Evolutionary conservation across 2,113 vertebrate genomes (phyloP).

Genomic region (Rhinogobius similis): DNA sequence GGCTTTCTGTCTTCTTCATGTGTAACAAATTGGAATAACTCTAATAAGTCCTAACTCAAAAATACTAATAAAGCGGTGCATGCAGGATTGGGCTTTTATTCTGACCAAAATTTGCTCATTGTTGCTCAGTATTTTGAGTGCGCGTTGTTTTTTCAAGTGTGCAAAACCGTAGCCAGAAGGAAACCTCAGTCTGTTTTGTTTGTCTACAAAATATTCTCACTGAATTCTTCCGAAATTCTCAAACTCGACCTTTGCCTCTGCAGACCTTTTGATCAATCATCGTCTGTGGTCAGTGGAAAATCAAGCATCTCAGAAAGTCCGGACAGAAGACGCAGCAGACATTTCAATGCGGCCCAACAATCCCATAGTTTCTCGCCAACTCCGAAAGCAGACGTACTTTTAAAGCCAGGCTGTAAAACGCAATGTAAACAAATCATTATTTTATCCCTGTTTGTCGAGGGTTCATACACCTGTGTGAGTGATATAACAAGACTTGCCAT

Average conservation of each 20-base stretch:
- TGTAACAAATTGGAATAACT: too few relatives aligned
- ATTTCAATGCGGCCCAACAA: not conserved
- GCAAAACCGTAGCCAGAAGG: not conserved
- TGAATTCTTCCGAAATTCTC: not conserved
- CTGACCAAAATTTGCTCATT: too few relatives aligned
- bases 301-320: not conserved
- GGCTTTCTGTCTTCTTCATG: too few relatives aligned
- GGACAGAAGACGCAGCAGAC: not conserved
- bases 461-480: slow-evolving; percentile 23
- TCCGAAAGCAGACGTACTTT: not conserved
- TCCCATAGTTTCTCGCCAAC: not conserved
- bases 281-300: not conserved
- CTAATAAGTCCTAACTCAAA: too few relatives aligned
- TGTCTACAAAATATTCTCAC: not conserved
- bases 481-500: slow-evolving; percentile 40
- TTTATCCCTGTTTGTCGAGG: slow-evolving; percentile 4
- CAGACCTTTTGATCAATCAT: slow-evolving; percentile 1
- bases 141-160: too few relatives aligned
- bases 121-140: too few relatives aligned
- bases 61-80: too few relatives aligned
- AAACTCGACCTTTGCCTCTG: not conserved
- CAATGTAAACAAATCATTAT: slow-evolving; percentile 21
- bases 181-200: not conserved
- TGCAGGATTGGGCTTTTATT: too few relatives aligned
- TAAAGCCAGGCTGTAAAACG: not conserved